Percentiles rank a stretch among this genome's conserved stretches.
Conservation (phyloP, 2,888 invertebrate genomes). For the Caenorhabditis becei region DNA sequence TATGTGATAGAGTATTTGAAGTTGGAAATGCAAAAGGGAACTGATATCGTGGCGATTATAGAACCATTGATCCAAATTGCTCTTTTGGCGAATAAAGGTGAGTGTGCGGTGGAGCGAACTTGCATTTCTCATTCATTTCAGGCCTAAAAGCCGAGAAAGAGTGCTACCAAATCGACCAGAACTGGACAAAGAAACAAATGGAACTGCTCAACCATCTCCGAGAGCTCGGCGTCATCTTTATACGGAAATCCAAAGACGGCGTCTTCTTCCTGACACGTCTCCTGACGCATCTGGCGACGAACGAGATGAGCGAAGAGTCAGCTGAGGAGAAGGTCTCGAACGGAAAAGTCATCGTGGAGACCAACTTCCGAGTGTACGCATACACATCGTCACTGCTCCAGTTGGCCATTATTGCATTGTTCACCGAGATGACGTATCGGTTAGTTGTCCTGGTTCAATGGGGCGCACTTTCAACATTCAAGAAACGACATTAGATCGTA, state of each 20-base stretch:
- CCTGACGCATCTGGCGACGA: constrained; percentile 67
- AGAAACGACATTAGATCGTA: too few relatives aligned
- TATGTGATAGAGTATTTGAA: constrained; percentile 87
- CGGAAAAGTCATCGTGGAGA: constrained; percentile 95
- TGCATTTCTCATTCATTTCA: too few relatives aligned
- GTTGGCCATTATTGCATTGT: constrained; percentile 93
- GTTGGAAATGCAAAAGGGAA: constrained; percentile 57
- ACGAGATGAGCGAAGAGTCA: constrained; percentile 55
- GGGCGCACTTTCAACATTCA: too few relatives aligned
- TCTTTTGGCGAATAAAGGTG: constrained; percentile 65
- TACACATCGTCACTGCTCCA: constrained; percentile 91
- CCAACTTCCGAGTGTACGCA: constrained; percentile 95
- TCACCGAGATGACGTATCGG: constrained; percentile 92
- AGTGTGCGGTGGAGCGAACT: too few relatives aligned
- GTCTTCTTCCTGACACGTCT: constrained; percentile 78
- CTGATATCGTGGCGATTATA: constrained; percentile 66
- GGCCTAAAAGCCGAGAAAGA: constrained; percentile 64
- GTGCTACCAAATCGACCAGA: constrained; percentile 62
- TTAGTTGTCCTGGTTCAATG: too few relatives aligned
- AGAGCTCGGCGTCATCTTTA: constrained; percentile 96
- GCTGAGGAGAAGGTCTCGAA: constrained; percentile 46
- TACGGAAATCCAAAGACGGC: constrained; percentile 79
- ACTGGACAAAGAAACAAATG: constrained; percentile 70
- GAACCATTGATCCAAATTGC: constrained; percentile 67
- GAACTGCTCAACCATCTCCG: constrained; percentile 95